Evolutionary conservation across 2,888 invertebrate species (phyloP).

Genomic region (Lasius platythorax): DNA sequence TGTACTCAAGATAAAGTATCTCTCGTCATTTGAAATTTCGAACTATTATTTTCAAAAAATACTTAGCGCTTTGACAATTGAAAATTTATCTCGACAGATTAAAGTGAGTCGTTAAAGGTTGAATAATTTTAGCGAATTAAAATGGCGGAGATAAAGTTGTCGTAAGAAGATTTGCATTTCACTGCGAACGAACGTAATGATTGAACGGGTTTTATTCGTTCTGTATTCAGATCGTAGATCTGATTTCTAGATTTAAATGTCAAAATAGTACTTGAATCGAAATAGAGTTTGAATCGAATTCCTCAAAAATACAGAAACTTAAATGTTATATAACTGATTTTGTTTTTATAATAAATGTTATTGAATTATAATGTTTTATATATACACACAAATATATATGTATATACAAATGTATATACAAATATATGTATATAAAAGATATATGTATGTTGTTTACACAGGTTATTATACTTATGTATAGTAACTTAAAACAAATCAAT

Average conservation of each 20-base stretch:
- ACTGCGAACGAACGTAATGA: background rate
- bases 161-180: background rate
- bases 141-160: background rate
- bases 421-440: too few species aligned
- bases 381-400: too few species aligned
- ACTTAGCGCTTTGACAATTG: background rate
- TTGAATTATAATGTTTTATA: too few species aligned
- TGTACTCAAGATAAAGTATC: conserved; percentile 3
- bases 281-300: background rate
- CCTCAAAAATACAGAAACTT: background rate
- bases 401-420: too few species aligned
- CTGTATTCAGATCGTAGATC: background rate
- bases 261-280: background rate
- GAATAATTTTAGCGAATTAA: background rate
- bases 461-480: background rate
- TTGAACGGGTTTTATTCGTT: background rate
- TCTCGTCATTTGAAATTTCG: background rate
- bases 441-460: too few species aligned
- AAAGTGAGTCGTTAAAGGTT: conserved; percentile 16
- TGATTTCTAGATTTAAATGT: background rate
- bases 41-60: conserved; percentile 12
- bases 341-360: background rate
- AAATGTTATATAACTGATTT: background rate
- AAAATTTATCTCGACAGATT: background rate
- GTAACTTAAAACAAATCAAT: background rate